A percentile compares a stretch with the other conserved stretches of the same genome.
Evolutionary conservation across 2,113 vertebrate genomes (phyloP).

Genomic region (Campylomormyrus tamandua): DNA sequence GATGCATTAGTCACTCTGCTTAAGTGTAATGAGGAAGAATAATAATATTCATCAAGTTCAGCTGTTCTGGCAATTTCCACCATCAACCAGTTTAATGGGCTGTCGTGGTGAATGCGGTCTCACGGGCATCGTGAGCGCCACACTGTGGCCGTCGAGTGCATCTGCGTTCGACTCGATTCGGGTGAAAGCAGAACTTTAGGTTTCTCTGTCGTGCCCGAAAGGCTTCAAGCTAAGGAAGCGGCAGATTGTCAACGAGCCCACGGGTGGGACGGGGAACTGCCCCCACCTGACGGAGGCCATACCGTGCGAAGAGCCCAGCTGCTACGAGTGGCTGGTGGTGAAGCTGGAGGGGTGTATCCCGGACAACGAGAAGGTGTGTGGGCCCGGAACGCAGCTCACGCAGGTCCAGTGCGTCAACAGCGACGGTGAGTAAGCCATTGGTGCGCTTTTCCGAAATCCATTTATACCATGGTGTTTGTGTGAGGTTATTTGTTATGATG

Average conservation of each 20-base stretch:
- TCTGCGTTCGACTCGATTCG: background rate
- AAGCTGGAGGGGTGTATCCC: constrained; percentile 80
- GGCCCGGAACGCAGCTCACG: constrained; percentile 81
- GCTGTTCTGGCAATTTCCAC: constrained; percentile 30
- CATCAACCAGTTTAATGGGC: constrained; percentile 36
- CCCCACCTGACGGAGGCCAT: constrained; percentile 89
- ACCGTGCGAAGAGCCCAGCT: constrained; percentile 89
- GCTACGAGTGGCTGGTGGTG: constrained; percentile 81
- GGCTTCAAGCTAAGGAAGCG: constrained; percentile 94
- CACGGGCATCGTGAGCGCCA: constrained; percentile 27
- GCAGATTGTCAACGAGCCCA: constrained; percentile 75
- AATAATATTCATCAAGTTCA: constrained; percentile 33
- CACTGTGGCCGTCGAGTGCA: constrained; percentile 18
- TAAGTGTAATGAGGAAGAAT: constrained; percentile 31
- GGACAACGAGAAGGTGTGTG: constrained; percentile 79
- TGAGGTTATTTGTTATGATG: background rate
- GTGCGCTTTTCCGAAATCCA: background rate
- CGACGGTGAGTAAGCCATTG: constrained; percentile 65
- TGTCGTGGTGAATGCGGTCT: constrained; percentile 30
- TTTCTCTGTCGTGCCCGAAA: constrained; percentile 39
- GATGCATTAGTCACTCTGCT: constrained; percentile 36
- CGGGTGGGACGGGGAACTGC: constrained; percentile 77
- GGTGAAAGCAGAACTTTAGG: background rate
- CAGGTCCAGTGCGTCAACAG: constrained; percentile 81
- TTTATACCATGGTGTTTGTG: background rate